Percentiles rank a stretch among this genome's conserved stretches.
Evolutionary conservation across 1,140 invertebrate genomes (phyloP).

Genomic region (Aradophagus sp.): DNA sequence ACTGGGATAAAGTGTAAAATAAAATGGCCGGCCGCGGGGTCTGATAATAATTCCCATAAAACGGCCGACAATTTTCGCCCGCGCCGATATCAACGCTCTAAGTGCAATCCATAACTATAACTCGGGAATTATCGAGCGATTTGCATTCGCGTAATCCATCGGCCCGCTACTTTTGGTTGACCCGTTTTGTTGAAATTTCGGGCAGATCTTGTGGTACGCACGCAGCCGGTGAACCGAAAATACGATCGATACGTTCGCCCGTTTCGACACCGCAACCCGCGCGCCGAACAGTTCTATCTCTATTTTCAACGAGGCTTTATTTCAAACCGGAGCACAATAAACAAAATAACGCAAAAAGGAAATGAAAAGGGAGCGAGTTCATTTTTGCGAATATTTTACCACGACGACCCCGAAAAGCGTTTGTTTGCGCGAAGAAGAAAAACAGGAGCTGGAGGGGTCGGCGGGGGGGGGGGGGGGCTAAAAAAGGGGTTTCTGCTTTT

Average conservation of each 20-base stretch:
- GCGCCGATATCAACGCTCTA: slow-evolving; percentile 36
- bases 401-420: slow-evolving; percentile 7
- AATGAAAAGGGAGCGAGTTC: slow-evolving; percentile 30
- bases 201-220: slow-evolving; percentile 53
- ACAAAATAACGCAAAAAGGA: slow-evolving; percentile 46
- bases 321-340: slow-evolving; percentile 46
- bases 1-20: slow-evolving; percentile 15
- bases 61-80: slow-evolving; percentile 29
- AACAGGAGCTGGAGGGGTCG: no score
- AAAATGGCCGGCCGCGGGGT: slow-evolving; percentile 11
- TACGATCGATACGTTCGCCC: slow-evolving; percentile 61
- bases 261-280: slow-evolving; percentile 42
- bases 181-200: slow-evolving; percentile 61
- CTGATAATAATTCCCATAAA: slow-evolving; percentile 39
- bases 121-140: slow-evolving; percentile 44
- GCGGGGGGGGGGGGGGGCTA: no score
- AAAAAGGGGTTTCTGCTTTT: slow-evolving; percentile 23
- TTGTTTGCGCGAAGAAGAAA: slow-evolving; percentile 17
- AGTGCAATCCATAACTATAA: slow-evolving; percentile 40
- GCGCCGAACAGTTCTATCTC: slow-evolving; percentile 51
- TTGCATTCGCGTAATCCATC: slow-evolving; percentile 48
- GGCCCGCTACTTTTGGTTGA: slow-evolving; percentile 59
- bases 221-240: slow-evolving; percentile 59
- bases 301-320: slow-evolving; percentile 53
- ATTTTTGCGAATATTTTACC: slow-evolving; percentile 42